Conservation (phyloP, 2,113 vertebrate genomes). For the Limnothrissa miodon region DNA sequence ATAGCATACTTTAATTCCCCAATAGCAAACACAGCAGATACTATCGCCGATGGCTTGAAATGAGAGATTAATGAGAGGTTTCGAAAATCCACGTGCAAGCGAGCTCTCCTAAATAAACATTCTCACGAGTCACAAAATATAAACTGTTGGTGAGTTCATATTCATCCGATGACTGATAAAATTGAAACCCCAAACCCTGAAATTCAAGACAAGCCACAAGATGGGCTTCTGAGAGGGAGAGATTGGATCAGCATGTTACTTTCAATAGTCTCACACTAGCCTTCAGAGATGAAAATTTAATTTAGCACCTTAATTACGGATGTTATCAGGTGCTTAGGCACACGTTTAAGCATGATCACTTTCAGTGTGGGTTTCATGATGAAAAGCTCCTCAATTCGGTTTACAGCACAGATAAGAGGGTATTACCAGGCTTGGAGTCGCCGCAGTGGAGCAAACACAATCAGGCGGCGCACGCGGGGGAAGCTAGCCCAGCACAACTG, state of each 20-base stretch:
- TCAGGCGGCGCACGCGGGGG: conserved; percentile 60
- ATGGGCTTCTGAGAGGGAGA: conserved; percentile 55
- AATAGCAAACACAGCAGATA: background rate
- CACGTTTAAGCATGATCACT: conserved; percentile 72
- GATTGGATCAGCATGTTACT: conserved; percentile 66
- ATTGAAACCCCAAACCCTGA: conserved; percentile 66
- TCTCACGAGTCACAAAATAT: conserved; percentile 32
- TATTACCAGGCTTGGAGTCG: conserved; percentile 66
- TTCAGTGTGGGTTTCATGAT: conserved; percentile 63
- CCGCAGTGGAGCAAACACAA: conserved; percentile 63
- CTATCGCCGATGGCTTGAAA: background rate
- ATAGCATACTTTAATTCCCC: background rate
- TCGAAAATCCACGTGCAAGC: background rate
- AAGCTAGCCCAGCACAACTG: conserved; percentile 70
- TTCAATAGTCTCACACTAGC: conserved; percentile 67
- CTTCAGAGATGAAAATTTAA: conserved; percentile 71
- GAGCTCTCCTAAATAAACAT: background rate
- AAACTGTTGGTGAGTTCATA: conserved; percentile 48
- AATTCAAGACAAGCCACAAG: conserved; percentile 63
- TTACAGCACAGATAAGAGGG: conserved; percentile 70
- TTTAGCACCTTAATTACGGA: conserved; percentile 74
- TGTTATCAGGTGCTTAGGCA: conserved; percentile 68
- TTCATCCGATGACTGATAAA: conserved; percentile 57
- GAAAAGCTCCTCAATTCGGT: conserved; percentile 71
- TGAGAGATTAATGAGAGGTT: conserved; percentile 10